These are phyloP conservation scores for Zaprionus taronus DNA, from an alignment of 1,140 invertebrate genomes.

Conservation along the genomic window DNA sequence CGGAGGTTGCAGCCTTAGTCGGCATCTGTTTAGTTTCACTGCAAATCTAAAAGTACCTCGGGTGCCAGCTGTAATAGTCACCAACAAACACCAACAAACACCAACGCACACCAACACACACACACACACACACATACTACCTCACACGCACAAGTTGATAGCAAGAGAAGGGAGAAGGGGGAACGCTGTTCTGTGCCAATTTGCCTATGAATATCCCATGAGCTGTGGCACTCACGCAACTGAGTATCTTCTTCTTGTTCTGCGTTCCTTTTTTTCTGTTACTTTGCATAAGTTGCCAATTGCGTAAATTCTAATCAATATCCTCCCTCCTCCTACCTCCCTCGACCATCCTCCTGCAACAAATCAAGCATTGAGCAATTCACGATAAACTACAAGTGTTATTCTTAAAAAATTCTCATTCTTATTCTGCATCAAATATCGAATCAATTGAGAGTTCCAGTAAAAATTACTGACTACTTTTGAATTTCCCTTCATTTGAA, in stretches of 20 bases:
- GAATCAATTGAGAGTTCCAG: no score
- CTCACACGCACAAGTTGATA: neutral
- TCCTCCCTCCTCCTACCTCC: neutral
- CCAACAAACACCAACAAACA: slow-evolving; percentile 3
- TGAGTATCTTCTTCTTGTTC: neutral
- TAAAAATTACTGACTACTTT: no score
- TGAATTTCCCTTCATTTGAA: no score
- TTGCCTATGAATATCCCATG: slow-evolving; percentile 69
- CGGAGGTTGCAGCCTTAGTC: neutral
- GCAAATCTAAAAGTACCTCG: slow-evolving; percentile 20
- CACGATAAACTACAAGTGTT: no score
- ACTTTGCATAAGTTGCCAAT: slow-evolving; percentile 50
- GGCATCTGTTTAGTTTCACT: slow-evolving; percentile 20
- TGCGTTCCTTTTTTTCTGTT: slow-evolving; percentile 5
- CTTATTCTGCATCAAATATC: no score
- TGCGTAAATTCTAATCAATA: slow-evolving; percentile 55
- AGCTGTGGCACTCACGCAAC: slow-evolving; percentile 51
- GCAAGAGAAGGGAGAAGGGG: neutral
- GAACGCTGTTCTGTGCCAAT: slow-evolving; percentile 7
- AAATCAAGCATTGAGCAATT: neutral
- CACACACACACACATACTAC: neutral
- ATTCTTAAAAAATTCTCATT: no score
- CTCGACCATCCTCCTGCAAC: neutral
- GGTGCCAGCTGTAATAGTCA: slow-evolving; percentile 21
- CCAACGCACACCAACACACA: neutral